These are phyloP conservation scores for Drosophila borborema DNA, from an alignment of 2,888 invertebrate species.

Conservation along the genomic window DNA sequence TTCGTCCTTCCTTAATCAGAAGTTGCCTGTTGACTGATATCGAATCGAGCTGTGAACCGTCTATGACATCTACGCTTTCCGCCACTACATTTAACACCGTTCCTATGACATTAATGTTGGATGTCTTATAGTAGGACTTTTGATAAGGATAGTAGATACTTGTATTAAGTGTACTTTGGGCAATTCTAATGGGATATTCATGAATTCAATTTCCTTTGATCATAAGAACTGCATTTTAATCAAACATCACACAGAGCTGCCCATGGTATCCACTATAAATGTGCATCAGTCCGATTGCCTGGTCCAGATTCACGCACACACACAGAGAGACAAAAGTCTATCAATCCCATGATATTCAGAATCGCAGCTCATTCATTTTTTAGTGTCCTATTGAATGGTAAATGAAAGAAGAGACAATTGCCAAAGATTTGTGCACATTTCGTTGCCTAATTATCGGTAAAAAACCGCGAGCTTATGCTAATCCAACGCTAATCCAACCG, in stretches of 20 bases:
- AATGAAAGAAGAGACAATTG: not conserved
- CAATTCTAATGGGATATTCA: too few relatives aligned
- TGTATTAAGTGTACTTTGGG: too few relatives aligned
- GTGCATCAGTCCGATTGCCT: not conserved
- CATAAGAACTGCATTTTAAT: not conserved
- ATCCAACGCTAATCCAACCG: conserved; percentile 76
- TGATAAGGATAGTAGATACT: too few relatives aligned
- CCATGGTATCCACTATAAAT: not conserved
- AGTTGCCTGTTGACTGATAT: too few relatives aligned
- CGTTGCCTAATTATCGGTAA: conserved; percentile 35
- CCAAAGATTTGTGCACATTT: not conserved
- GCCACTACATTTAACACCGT: not conserved
- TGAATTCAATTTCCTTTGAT: not conserved
- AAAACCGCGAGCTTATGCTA: conserved; percentile 73
- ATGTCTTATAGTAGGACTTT: too few relatives aligned
- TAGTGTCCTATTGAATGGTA: conserved; percentile 32
- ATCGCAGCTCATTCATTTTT: conserved; percentile 55
- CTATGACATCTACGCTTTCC: too few relatives aligned
- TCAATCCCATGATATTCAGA: not conserved
- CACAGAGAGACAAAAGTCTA: not conserved
- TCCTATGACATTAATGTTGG: not conserved
- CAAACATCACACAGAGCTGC: not conserved
- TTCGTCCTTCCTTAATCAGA: too few relatives aligned
- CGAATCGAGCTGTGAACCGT: too few relatives aligned
- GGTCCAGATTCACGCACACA: not conserved